Base-by-base conservation (phyloP, 1,140 invertebrate species). In the Nasonia giraulti region DNA sequence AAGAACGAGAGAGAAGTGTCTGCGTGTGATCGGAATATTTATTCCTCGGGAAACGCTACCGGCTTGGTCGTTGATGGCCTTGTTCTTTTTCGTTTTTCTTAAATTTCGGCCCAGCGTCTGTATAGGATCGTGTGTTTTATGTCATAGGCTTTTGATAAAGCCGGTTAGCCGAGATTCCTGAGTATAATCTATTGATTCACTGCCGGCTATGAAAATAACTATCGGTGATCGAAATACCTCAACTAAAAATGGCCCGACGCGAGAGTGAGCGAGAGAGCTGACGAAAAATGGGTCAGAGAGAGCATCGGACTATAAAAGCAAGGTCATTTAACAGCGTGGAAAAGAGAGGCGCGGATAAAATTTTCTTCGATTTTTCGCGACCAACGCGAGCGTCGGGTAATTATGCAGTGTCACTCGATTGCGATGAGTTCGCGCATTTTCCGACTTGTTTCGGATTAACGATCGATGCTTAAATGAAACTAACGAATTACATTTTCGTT, bases 241-340 rank as follows among this genome's bases (percentile, higher is more conserved):
- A n/a, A 62, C 55, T 62, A 71, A 71, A 33, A 71, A 17, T 71
- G 8, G 8, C 23, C 68, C 10, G 68, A 4, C 5, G 5, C 27
- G 1, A 27, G 27, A 27, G 27, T 2, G 27, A 27, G 27, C 68
- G 23, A 8, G 23, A 27, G 68, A 62, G 55, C 55, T 62, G 7
- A 33, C 23, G 68, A 71, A 11, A 75, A 75, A 37, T 75, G 33
- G 73, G 73, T 75, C 73, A 75, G 37, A 75, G 37, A 75, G 37
- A 75, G 73, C 37, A n/a, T 75, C 7, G 33, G 55, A 20, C 23
- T 71, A 33, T 31, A 71, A 44, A 75, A 17, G 17, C 31, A 75
- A 75, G 73, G 73, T 37, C 73, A 75, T 75, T 33, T 8, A 75
- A 44, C 37, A 75, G 20, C 14, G 37, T 44, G 12, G n/a, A 17